A percentile compares a stretch with the other conserved stretches of the same genome.
Conservation (phyloP, 2,113 vertebrate genomes). For the Rhea americana region DNA sequence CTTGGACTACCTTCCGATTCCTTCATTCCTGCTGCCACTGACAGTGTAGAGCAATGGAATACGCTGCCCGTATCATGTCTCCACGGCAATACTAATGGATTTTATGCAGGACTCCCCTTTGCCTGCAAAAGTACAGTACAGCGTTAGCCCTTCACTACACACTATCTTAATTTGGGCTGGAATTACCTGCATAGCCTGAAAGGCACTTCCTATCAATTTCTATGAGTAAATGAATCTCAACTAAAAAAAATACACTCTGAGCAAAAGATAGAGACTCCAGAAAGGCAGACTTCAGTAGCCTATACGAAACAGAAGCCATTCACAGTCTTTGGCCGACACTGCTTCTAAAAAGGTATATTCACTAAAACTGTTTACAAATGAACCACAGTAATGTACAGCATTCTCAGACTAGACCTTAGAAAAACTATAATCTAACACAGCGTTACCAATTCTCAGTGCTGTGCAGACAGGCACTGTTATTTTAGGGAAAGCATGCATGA, state of each 20-base stretch:
- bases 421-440: not conserved
- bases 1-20: not conserved
- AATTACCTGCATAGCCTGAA: not conserved
- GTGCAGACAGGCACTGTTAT: not conserved
- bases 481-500: not conserved
- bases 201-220: not conserved
- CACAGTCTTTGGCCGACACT: not conserved
- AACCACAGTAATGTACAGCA: not conserved
- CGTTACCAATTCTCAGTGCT: not conserved
- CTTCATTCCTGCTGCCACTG: not conserved
- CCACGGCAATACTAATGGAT: not conserved
- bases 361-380: not conserved
- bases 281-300: not conserved
- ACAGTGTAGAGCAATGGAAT: not conserved
- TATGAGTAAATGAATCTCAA: not conserved
- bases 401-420: not conserved
- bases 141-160: not conserved
- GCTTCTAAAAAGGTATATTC: not conserved
- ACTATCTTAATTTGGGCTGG: not conserved
- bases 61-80: accelerated
- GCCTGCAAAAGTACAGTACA: not conserved
- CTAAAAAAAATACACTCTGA: not conserved
- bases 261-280: not conserved
- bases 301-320: not conserved
- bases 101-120: not conserved